Evolutionary conservation across 2,888 invertebrate genomes (phyloP).

Genomic region (Sisyra nigra): DNA sequence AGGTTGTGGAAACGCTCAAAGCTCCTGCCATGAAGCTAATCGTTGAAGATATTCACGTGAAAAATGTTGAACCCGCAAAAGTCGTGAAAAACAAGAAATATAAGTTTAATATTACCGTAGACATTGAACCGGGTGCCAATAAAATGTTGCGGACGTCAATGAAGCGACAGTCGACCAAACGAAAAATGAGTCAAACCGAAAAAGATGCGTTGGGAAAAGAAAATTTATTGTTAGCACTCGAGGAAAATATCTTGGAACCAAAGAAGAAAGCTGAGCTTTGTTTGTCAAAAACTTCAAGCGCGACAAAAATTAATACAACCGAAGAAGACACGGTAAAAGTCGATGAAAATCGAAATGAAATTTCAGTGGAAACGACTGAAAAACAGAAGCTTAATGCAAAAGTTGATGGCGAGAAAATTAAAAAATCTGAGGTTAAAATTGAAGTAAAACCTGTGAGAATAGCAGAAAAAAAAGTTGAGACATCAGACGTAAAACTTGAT

Average conservation of each 20-base stretch:
- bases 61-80: slow-evolving; percentile 31
- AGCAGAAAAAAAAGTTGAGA: slow-evolving; percentile 3
- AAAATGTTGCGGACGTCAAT: too few relatives aligned
- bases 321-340: too few relatives aligned
- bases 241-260: too few relatives aligned
- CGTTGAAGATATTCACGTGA: slow-evolving; percentile 39
- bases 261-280: too few relatives aligned
- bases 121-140: slow-evolving; percentile 9
- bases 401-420: slow-evolving; percentile 20
- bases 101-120: slow-evolving; percentile 25
- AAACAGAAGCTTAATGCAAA: slow-evolving; percentile 4
- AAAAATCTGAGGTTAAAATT: slow-evolving; percentile 26
- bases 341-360: neutral
- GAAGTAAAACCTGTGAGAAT: slow-evolving; percentile 18
- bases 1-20: slow-evolving; percentile 30
- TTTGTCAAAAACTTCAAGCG: too few relatives aligned
- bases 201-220: neutral
- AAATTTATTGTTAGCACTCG: too few relatives aligned
- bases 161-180: too few relatives aligned
- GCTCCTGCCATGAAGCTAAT: slow-evolving; percentile 33
- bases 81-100: slow-evolving; percentile 19
- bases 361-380: slow-evolving; percentile 10
- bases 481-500: neutral
- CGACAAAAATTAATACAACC: too few relatives aligned
- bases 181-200: neutral